A percentile compares a stretch with the other conserved stretches of the same genome.
Evolutionary conservation across 2,113 vertebrate species (phyloP).

Genomic region (Pleuronectes platessa): DNA sequence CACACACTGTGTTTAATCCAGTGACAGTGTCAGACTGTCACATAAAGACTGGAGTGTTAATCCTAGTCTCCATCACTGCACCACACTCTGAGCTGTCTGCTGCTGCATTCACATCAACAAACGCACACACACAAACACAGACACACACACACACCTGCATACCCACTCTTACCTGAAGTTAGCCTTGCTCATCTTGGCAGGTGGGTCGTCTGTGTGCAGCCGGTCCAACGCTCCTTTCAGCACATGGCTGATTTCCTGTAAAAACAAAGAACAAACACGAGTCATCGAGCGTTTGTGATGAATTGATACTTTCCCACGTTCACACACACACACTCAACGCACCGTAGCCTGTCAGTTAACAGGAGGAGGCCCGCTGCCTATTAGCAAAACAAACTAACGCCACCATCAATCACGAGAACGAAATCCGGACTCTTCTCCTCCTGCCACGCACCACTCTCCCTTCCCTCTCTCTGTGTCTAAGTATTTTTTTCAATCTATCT

Average conservation of each 20-base stretch:
- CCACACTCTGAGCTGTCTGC: not conserved
- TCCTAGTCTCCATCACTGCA: slow-evolving; percentile 41
- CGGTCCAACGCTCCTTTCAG: slow-evolving; percentile 62
- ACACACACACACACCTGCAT: not conserved
- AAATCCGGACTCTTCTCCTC: slow-evolving; percentile 28
- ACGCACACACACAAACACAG: no score
- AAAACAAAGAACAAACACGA: not conserved
- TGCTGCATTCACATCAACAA: not conserved
- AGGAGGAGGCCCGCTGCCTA: slow-evolving; percentile 38
- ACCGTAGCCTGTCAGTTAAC: not conserved
- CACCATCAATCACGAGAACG: slow-evolving; percentile 68
- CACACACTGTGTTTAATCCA: slow-evolving; percentile 55
- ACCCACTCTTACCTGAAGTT: slow-evolving; percentile 60
- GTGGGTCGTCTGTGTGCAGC: slow-evolving; percentile 31
- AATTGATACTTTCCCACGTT: not conserved
- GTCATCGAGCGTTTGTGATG: not conserved
- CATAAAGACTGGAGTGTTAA: slow-evolving; percentile 43
- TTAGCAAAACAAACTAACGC: slow-evolving; percentile 35
- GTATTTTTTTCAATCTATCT: slow-evolving; percentile 43
- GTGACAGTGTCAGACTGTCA: slow-evolving; percentile 37
- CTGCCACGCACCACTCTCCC: slow-evolving; percentile 26
- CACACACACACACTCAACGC: slow-evolving; percentile 1
- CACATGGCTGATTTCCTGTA: slow-evolving; percentile 58
- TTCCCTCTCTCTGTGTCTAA: slow-evolving; percentile 31
- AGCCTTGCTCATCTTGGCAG: slow-evolving; percentile 60